Conservation (phyloP, 2,797 vertebrate genomes). For the Ctenosaura bakeri region DNA sequence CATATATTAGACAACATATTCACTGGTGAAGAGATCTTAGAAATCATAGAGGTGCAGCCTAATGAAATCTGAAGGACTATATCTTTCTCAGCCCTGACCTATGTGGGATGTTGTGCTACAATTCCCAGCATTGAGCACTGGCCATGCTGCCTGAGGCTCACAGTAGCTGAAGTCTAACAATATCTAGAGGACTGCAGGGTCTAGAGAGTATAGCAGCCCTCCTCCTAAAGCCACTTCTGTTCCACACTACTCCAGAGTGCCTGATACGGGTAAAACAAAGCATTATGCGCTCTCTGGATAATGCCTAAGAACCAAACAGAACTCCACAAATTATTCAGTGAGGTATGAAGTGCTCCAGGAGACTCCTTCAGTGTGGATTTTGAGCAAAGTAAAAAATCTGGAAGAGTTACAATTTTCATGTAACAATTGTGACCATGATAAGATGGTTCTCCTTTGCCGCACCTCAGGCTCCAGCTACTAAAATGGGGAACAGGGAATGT, state of each 20-base stretch:
- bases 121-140: too few species aligned
- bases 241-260: too few species aligned
- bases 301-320: not conserved
- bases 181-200: too few species aligned
- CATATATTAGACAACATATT: not conserved
- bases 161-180: too few species aligned
- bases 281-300: too few species aligned
- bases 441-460: too few species aligned
- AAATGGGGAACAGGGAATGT: not conserved
- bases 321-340: not conserved
- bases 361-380: not conserved
- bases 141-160: too few species aligned
- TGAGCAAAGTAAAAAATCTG: not conserved
- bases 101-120: not conserved
- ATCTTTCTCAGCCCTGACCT: not conserved
- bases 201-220: too few species aligned
- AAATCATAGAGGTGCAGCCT: not conserved
- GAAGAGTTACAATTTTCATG: not conserved
- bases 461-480: not conserved
- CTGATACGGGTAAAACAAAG: too few species aligned
- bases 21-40: not conserved
- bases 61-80: not conserved
- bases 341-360: not conserved
- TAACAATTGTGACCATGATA: not conserved
- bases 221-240: too few species aligned